These are phyloP conservation scores for Clarias macrocephalus DNA, from an alignment of 2,113 vertebrate species.

Conservation along the genomic window DNA sequence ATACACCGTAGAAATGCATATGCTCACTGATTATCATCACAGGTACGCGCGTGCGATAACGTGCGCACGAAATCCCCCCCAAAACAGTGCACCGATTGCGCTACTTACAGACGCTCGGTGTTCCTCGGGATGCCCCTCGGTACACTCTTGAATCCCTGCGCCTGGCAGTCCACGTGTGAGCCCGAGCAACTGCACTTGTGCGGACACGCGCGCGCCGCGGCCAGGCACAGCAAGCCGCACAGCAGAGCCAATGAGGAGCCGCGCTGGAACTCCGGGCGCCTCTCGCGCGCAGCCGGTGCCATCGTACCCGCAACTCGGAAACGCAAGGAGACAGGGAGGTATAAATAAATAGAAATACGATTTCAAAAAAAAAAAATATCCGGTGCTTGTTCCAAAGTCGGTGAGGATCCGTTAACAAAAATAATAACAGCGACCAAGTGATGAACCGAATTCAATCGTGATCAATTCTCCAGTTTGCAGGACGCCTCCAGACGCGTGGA, in stretches of 20 bases:
- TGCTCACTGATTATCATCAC: neutral
- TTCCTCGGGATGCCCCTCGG: constrained; percentile 93
- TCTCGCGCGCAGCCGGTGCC: constrained; percentile 66
- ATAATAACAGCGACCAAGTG: neutral
- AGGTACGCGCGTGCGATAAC: neutral
- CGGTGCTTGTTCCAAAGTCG: neutral
- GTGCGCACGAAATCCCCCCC: neutral
- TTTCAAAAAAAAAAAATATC: constrained; percentile 40
- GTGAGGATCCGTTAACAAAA: neutral
- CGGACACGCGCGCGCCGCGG: constrained; percentile 83
- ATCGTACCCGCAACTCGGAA: constrained; percentile 67
- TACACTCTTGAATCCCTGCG: constrained; percentile 84
- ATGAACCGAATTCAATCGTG: neutral
- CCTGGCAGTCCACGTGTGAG: constrained; percentile 95
- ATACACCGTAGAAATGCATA: neutral
- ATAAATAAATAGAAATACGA: neutral
- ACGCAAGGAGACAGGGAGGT: neutral
- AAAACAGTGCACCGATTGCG: neutral
- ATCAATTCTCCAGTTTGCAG: neutral
- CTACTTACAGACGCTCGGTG: constrained; percentile 92
- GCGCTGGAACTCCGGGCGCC: constrained; percentile 66
- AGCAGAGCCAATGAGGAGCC: constrained; percentile 68
- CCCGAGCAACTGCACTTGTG: constrained; percentile 96
- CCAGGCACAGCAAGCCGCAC: constrained; percentile 70
- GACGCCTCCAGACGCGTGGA: constrained; percentile 54